Evolutionary conservation across 1,140 invertebrate genomes (phyloP).

Genomic region (Leptopilina clavipes): DNA sequence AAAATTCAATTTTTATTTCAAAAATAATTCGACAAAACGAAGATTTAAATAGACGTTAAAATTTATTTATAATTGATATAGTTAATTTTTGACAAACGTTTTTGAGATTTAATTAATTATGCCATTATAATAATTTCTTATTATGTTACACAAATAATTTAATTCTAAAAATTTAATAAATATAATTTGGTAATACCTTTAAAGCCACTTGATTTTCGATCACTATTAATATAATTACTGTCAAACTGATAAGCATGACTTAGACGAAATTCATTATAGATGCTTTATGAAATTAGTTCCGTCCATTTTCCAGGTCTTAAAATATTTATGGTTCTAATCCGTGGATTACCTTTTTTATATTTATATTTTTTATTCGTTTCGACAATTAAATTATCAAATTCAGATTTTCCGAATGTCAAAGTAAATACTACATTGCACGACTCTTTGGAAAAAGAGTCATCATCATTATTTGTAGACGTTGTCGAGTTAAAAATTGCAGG

Average conservation of each 20-base stretch:
- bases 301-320: constrained; percentile 28
- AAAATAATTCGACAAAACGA: too few species aligned
- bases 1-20: too few species aligned
- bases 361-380: not conserved
- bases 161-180: too few species aligned
- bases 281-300: constrained; percentile 6
- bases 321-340: not conserved
- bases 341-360: not conserved
- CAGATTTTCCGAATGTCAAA: not conserved
- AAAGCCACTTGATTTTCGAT: not conserved
- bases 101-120: not conserved
- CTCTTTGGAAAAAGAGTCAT: not conserved
- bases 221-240: not conserved
- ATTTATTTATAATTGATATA: not conserved
- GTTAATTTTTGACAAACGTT: too few species aligned
- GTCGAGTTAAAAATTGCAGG: not conserved
- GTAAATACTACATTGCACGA: not conserved
- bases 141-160: too few species aligned
- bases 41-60: too few species aligned
- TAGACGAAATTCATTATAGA: constrained; percentile 19
- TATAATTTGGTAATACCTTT: not conserved
- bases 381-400: not conserved
- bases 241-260: constrained; percentile 26
- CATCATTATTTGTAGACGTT: not conserved
- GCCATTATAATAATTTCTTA: not conserved